Evolutionary conservation across 2,113 vertebrate genomes (phyloP).

Genomic region (Prochilodus magdalenae): DNA sequence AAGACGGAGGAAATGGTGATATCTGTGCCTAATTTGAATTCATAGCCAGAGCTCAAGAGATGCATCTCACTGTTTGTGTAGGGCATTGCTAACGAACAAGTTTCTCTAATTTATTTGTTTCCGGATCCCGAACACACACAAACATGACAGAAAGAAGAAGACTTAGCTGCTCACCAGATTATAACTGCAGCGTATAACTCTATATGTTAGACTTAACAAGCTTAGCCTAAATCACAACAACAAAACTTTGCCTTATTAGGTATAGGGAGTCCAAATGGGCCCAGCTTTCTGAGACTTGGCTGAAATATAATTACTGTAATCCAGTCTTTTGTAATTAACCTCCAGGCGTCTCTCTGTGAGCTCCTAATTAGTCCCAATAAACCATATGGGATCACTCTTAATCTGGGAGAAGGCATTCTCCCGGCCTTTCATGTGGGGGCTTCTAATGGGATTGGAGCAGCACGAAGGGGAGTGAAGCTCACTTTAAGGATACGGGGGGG

Average conservation of each 20-base stretch:
- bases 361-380: constrained; percentile 55
- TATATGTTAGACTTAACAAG: not conserved
- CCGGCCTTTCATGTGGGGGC: constrained; percentile 49
- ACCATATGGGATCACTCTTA: constrained; percentile 57
- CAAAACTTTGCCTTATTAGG: constrained; percentile 5
- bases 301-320: constrained; percentile 58
- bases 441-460: constrained; percentile 26
- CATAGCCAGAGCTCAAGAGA: not conserved
- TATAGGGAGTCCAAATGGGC: constrained; percentile 1
- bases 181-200: not conserved
- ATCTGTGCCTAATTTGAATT: not conserved
- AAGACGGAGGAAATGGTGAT: not conserved
- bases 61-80: not conserved
- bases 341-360: constrained; percentile 45
- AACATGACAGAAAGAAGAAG: not conserved
- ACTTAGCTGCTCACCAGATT: not conserved
- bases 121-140: not conserved
- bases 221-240: constrained; percentile 11
- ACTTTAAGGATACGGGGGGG: not conserved
- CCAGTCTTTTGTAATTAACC: constrained; percentile 59
- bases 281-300: constrained; percentile 31
- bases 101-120: not conserved
- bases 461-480: constrained; percentile 1
- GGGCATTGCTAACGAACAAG: not conserved
- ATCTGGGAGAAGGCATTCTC: constrained; percentile 53